Base-by-base conservation (phyloP, 2,888 invertebrate species). In the Helobdella robusta region DNA sequence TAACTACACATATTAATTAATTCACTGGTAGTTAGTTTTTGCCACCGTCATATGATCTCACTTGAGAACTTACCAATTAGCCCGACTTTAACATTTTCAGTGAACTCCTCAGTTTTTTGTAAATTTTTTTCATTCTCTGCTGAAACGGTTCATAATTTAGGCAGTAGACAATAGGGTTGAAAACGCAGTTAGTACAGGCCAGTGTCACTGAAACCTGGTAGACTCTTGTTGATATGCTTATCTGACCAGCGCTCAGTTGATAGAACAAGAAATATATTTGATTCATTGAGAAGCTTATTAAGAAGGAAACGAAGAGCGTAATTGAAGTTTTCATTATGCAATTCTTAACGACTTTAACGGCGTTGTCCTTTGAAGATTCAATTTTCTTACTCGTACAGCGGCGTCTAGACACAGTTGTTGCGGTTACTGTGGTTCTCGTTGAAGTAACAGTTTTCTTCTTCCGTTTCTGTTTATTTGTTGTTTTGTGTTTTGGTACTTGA, bases 131-230 rank as follows among this genome's bases (percentile, higher is more conserved):
- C 18, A 66, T 52, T 11, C 68, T 66, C 28, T 48, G 40, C 67
- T 70, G 67, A 36, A 70, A 70, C 59, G 35, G 59, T 35, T 66
- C 63, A 58, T 70, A 70, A 46, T 67, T 67, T 18, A 67, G 30
- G 8, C 58, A 28, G 61, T 70, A 70, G 40, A 70, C 61, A 30
- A 70, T 40, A 0, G 68, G 68, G 34, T 68, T 68, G 34, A 67
- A 36, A 34, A 67, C 67, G 50, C 68, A 68, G 67, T 68, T 68
- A n/a, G 52, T 6, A 56, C 65, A 68, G 20, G 65, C 67, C 61
- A 65, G 20, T 15, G 54, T 23, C 6, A 65, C 67, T 0, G 67
- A 66, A 58, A 61, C 50, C 25, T 54, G 40, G 40, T 65, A 67
- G 56, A 67, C 65, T 4, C 28, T 36, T 18, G 44, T 28, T 6